Base-by-base conservation (phyloP, 2,113 vertebrate species). In the Epinephelus moara region DNA sequence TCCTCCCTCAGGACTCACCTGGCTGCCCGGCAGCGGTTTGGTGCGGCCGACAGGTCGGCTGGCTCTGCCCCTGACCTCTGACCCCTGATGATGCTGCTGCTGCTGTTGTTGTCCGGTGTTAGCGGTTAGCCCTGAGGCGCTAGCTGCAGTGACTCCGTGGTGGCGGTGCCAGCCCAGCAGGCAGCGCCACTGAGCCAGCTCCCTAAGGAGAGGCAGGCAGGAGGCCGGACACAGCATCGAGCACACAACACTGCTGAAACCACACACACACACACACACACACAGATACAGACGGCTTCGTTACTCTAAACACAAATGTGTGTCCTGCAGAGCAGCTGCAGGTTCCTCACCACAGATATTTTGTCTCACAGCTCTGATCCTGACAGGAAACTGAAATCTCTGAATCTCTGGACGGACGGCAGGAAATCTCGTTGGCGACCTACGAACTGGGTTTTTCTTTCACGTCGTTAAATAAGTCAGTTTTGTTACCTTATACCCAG, bases 161-260 rank as follows among this genome's bases (percentile, higher is more conserved):
- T 81, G 93, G 40, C 88, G 89, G 10, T 88, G 91, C 92, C 93
- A 94, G 25, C 93, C 89, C 75, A 95, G 93, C 84, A 95, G 92
- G 75, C 94, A 94, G 56, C 94, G 94, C 93, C 94, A 94, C 86
- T 93, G 94, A 75, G 94, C 93, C 73, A 95, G 78, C 84, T 95
- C 94, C 89, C 93, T 88, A 82, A 95, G 92, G 88, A 96, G 94
- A 11, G 95, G 94, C 74, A 96, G 89, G 80, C 95, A 96, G 78
- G 94, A 94, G 19, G 93, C 90, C 2, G 94, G 92, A 72, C 94
- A 96, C 87, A 96, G 75, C 95, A 96, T 96, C 14, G 15, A 18
- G 77, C 72, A 42, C 66, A 68, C 40, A 56, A 55, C 64, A 62
- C 15, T 66, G 37, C 70, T 63, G 33, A 37, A 37, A 37, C 33